Evolutionary conservation across 2,113 vertebrate species (phyloP), one percentile per base, ranked within the genome.

Genomic region (Rhadina sibilatrix): DNA sequence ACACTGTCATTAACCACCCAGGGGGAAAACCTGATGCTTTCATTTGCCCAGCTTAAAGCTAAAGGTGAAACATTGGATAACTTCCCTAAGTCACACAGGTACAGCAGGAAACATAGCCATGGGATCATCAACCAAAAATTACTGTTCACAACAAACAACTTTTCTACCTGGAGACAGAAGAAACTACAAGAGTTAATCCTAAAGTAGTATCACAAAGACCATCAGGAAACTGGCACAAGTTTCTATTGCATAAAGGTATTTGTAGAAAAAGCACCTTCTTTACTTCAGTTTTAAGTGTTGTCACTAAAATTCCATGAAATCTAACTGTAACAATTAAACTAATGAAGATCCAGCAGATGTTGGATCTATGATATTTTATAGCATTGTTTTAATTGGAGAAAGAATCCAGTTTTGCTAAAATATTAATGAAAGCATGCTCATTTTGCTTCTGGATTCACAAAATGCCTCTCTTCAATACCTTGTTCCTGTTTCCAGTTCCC

Each of bases 271-370:
- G 2, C 15, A 49, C 14, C 31, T 22, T 31, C n/a, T 84, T 47
- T 68, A 54, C 27, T 87, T 85, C 47, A 49, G n/a, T 71, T 93
- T 71, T 69, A 65, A 80, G 12, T 42, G 44, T 47, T 25, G 30
- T 35, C 64, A 37, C 66, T 52, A 81, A 93, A 92, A 86, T 63
- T 70, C 42, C 30, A 44, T 74, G 1, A 83, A 86, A 70, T 69
- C 0, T 3, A 93, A 76, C 47, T n/a, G 18, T 46, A 90, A 90
- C 33, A 59, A n/a, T 92, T 88, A 79, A 90, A 88, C 78, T 83
- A 92, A 90, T 61, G 75, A 97, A 93, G 37, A 93, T 83, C 59
- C 66, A 93, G 85, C 83, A 94, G 92, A 86, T 90, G 85, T 54
- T 94, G 84, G 46, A 83, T 80, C 54, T 42, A 23, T 74, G 38